A percentile compares a stretch with the other conserved stretches of the same genome.
Conservation (phyloP, 1,140 invertebrate species). For the Saccostrea echinata region DNA sequence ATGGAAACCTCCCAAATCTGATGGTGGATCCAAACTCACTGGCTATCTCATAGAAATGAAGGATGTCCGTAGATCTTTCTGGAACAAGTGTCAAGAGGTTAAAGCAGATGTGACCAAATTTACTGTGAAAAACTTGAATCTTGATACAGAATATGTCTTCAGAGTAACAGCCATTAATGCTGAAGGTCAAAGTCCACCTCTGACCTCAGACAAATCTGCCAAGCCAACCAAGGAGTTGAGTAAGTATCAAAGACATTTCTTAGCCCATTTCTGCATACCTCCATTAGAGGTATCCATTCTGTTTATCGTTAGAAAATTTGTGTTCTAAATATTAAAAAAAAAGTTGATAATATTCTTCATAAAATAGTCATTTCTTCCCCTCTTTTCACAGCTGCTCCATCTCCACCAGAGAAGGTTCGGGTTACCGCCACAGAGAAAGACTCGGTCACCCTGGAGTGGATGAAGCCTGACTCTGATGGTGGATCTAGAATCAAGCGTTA, state of each 20-base stretch:
- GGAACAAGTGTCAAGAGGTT: constrained; percentile 92
- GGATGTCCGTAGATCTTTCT: constrained; percentile 87
- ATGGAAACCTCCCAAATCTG: constrained; percentile 94
- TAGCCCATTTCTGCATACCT: too few relatives aligned
- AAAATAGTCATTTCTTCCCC: constrained; percentile 30
- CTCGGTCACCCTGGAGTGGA: constrained; percentile 94
- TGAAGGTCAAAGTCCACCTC: constrained; percentile 91
- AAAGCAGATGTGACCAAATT: constrained; percentile 78
- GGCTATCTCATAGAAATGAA: constrained; percentile 99
- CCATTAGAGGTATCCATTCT: too few relatives aligned
- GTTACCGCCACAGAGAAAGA: constrained; percentile 82
- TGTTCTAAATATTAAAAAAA: neutral
- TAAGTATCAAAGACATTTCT: constrained; percentile 51
- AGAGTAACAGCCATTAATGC: constrained; percentile 93
- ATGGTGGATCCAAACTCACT: constrained; percentile 93
- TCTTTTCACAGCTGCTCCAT: constrained; percentile 89
- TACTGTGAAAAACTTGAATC: constrained; percentile 83
- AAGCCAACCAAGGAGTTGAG: constrained; percentile 88
- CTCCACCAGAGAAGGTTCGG: constrained; percentile 88
- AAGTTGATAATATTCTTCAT: neutral
- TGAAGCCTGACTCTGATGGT: constrained; percentile 89
- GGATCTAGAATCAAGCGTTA: constrained; percentile 93
- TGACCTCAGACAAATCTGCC: constrained; percentile 91
- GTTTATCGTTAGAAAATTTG: neutral
- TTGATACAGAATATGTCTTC: constrained; percentile 81